Evolutionary conservation across 2,888 invertebrate species (phyloP).

Genomic region (Zelleria hepariella): DNA sequence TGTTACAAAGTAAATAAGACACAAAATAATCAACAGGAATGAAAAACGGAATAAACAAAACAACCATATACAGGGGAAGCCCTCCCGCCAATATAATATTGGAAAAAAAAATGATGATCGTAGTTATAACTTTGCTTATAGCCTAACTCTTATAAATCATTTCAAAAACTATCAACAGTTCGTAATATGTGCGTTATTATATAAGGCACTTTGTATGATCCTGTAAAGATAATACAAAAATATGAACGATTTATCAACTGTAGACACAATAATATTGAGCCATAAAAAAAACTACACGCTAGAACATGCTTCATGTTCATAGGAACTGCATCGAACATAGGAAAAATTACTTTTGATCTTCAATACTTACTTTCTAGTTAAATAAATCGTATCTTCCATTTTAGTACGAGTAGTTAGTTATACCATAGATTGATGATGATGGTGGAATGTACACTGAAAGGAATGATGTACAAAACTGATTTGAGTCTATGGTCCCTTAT

Average conservation of each 20-base stretch:
- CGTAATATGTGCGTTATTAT: slow-evolving; percentile 18
- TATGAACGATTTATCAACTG: slow-evolving; percentile 13
- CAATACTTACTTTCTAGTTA: background rate
- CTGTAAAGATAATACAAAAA: slow-evolving; percentile 24
- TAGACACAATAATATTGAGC: background rate
- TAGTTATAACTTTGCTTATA: background rate
- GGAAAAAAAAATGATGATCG: background rate
- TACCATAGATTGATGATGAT: too few relatives aligned
- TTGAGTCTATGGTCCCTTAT: background rate
- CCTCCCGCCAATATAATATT: slow-evolving; percentile 10
- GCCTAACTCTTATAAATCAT: slow-evolving; percentile 29
- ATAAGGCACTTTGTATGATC: slow-evolving; percentile 32
- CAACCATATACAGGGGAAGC: slow-evolving; percentile 44
- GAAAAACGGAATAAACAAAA: slow-evolving; percentile 48
- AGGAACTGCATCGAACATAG: slow-evolving; percentile 25
- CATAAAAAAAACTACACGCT: background rate
- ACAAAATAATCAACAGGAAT: slow-evolving; percentile 52
- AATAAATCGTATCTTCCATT: background rate
- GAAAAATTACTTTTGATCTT: background rate
- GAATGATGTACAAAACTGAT: background rate
- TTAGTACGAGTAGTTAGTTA: too few relatives aligned
- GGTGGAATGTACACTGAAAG: background rate
- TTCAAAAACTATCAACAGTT: slow-evolving; percentile 29
- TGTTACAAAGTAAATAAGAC: slow-evolving; percentile 31
- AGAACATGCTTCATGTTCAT: slow-evolving; percentile 13